These are phyloP conservation scores for Tadarida brasiliensis DNA, from an alignment of 2,797 vertebrate species.

Conservation along the genomic window DNA sequence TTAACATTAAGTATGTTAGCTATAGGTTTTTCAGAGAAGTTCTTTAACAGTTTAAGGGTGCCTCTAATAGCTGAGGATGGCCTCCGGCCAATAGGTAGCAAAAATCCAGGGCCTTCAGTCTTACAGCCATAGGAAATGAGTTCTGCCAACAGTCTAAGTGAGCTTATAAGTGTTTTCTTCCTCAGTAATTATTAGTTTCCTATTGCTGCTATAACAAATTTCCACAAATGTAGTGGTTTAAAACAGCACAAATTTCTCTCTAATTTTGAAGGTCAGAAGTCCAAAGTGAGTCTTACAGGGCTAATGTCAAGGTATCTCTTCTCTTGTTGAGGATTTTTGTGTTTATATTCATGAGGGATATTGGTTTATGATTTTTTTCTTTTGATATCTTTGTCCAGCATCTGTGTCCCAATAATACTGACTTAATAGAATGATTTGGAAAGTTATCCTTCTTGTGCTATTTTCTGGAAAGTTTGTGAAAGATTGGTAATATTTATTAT, in stretches of 20 bases:
- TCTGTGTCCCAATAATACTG: not conserved
- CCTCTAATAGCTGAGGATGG: not conserved
- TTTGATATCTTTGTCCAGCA: not conserved
- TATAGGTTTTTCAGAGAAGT: not conserved
- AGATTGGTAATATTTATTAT: not conserved
- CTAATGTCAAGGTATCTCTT: not conserved
- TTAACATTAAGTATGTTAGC: not conserved
- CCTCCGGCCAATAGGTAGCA: not conserved
- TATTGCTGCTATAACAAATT: constrained; percentile 32
- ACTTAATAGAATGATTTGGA: not conserved
- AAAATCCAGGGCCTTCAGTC: not conserved
- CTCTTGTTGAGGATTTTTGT: constrained; percentile 19
- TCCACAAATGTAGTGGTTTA: not conserved
- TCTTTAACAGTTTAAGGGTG: not conserved
- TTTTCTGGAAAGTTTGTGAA: not conserved
- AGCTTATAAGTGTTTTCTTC: constrained; percentile 1
- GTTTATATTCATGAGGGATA: not conserved
- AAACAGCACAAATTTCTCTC: constrained; percentile 35
- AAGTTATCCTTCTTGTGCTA: not conserved
- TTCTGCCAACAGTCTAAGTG: not conserved
- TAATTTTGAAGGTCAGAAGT: not conserved
- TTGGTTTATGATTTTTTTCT: constrained; percentile 21
- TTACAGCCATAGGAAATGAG: not conserved
- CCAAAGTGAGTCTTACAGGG: not conserved
- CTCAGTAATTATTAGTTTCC: not conserved